Conservation (phyloP, 2,797 vertebrate genomes). For the Calcarius lapponicus region DNA sequence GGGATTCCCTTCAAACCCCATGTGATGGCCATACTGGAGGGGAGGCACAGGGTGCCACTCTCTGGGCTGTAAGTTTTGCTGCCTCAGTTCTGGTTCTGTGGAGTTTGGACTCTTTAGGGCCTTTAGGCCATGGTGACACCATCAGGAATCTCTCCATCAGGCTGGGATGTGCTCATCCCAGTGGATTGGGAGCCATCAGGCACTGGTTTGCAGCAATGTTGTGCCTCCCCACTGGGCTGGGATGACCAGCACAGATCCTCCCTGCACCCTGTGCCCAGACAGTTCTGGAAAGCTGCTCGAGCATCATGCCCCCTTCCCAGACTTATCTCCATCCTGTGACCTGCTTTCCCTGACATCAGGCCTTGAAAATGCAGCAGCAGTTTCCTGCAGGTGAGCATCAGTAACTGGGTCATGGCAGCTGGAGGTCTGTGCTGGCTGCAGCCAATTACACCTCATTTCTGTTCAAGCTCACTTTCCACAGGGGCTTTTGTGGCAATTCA, state of each 20-base stretch:
- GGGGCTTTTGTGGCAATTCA: neutral
- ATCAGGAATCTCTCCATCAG: neutral
- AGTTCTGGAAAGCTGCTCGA: fast-evolving
- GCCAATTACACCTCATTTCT: neutral
- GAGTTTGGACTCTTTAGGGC: neutral
- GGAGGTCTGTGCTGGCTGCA: neutral
- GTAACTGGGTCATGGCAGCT: conserved; percentile 43
- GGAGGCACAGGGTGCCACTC: neutral
- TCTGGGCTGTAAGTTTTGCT: neutral
- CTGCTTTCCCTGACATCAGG: neutral
- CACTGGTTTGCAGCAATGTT: fast-evolving
- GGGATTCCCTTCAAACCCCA: neutral
- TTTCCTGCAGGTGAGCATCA: neutral
- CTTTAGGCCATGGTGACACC: neutral
- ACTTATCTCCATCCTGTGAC: neutral
- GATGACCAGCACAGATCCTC: neutral
- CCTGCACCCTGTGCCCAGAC: neutral
- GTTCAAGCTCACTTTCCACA: neutral
- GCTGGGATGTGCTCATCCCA: neutral
- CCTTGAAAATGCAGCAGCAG: neutral
- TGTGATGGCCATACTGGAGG: neutral
- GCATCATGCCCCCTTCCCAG: fast-evolving
- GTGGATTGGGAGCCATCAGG: fast-evolving
- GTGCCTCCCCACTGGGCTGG: neutral
- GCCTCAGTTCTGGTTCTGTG: neutral